A percentile compares a stretch with the other conserved stretches of the same genome.
These are phyloP conservation scores for Bombyx mori DNA, from an alignment of 1,140 invertebrate genomes.

Conservation along the genomic window DNA sequence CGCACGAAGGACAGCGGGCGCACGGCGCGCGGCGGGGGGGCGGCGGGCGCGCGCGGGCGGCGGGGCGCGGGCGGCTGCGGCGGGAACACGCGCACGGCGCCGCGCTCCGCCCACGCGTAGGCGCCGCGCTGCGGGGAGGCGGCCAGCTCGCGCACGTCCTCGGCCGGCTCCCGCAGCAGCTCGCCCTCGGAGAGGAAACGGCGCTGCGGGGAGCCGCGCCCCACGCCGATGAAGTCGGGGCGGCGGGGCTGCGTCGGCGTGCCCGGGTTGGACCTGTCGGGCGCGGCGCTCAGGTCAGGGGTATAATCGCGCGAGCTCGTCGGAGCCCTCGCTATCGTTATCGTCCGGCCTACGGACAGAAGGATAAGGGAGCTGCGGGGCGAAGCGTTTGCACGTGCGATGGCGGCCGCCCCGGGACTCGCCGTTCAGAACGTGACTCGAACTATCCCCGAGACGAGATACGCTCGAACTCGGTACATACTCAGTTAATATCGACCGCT, in stretches of 20 bases:
- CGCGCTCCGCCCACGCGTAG: conserved; percentile 81
- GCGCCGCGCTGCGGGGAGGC: conserved; percentile 87
- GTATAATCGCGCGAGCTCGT: conserved; percentile 68
- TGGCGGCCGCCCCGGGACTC: conserved; percentile 32
- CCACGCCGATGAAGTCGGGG: conserved; percentile 87
- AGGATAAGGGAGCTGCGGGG: conserved; percentile 65
- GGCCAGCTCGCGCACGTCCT: conserved; percentile 83
- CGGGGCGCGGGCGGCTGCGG: conserved; percentile 31
- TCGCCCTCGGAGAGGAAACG: conserved; percentile 90
- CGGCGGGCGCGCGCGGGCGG: conserved; percentile 73
- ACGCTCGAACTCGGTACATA: no score
- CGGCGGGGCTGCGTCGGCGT: conserved; percentile 88
- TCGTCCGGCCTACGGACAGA: conserved; percentile 69
- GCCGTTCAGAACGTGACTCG: no score
- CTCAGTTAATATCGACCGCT: no score
- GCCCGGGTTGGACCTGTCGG: conserved; percentile 86
- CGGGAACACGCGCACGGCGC: conserved; percentile 32
- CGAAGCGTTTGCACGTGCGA: conserved; percentile 55
- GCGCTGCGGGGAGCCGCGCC: conserved; percentile 76
- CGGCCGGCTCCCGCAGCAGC: conserved; percentile 78
- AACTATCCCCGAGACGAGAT: no score
- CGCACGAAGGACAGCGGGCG: conserved; percentile 94
- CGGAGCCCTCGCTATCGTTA: conserved; percentile 65
- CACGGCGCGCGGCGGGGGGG: conserved; percentile 77
- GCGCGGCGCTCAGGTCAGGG: conserved; percentile 63